A percentile compares a stretch with the other conserved stretches of the same genome.
phyloP scores from a whole-genome alignment of 2,797 vertebrate species.

The Tachyglossus aculeatus region DNA sequence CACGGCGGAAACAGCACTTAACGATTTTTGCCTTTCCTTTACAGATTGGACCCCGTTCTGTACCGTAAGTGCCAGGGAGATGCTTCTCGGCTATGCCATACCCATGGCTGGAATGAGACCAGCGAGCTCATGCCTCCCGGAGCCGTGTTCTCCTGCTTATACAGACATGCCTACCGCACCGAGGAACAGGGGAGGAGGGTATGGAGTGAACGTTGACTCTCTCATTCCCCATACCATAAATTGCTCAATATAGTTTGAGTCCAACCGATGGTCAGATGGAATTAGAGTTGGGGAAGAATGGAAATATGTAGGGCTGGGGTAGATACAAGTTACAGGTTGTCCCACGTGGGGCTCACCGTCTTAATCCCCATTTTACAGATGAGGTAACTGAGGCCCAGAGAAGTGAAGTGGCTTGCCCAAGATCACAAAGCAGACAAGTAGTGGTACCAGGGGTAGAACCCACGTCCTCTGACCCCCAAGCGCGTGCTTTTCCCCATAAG shows the following conservation, averaged over 20 bases:
- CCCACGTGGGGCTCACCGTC: too few relatives aligned
- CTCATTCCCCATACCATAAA: not conserved
- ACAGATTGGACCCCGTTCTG: slow-evolving; percentile 89
- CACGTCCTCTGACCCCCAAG: too few relatives aligned
- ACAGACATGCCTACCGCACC: slow-evolving; percentile 93
- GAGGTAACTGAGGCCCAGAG: too few relatives aligned
- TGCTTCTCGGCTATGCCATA: slow-evolving; percentile 91
- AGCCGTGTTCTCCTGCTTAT: slow-evolving; percentile 94
- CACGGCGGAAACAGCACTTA: not conserved
- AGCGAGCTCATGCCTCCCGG: slow-evolving; percentile 92
- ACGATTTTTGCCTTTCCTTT: slow-evolving; percentile 1
- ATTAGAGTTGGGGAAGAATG: not conserved
- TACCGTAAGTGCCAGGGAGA: slow-evolving; percentile 96
- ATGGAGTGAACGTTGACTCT: slow-evolving; percentile 17
- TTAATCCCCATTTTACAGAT: too few relatives aligned
- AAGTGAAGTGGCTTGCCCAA: too few relatives aligned
- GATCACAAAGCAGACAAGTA: too few relatives aligned
- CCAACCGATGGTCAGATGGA: accelerated
- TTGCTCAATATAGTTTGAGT: not conserved
- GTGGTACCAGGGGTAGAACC: too few relatives aligned
- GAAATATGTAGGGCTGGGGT: not conserved
- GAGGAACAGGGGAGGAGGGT: slow-evolving; percentile 96
- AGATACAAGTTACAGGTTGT: too few relatives aligned
- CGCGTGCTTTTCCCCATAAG: too few relatives aligned
- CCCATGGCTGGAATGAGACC: slow-evolving; percentile 94